Conservation (phyloP, 1,140 invertebrate genomes). For the Cepaea nemoralis region DNA sequence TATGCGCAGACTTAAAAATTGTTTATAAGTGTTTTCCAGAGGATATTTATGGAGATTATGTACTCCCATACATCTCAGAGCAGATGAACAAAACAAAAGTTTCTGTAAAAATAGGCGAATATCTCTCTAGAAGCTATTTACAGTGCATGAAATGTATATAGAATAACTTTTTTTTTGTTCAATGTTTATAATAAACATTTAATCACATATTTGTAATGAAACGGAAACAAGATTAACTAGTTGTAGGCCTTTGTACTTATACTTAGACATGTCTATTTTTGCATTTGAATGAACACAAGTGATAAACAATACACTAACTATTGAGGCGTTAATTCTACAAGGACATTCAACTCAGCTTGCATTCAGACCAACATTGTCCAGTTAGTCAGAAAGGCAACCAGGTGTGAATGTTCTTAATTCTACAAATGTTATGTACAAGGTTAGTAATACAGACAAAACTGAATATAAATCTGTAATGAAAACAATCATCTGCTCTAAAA, state of each 20-base stretch:
- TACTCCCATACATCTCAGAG: background rate
- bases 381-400: background rate
- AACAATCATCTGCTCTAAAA: background rate
- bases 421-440: background rate
- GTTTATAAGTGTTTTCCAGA: background rate
- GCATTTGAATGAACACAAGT: background rate
- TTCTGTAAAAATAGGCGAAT: background rate
- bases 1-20: background rate
- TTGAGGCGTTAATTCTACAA: background rate
- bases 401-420: background rate
- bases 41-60: background rate
- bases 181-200: background rate
- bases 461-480: background rate
- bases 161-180: background rate
- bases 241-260: background rate
- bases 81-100: background rate
- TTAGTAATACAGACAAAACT: background rate
- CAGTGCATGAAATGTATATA: background rate
- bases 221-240: background rate
- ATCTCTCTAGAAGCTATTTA: conserved; percentile 4
- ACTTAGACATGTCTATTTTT: background rate
- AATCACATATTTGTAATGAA: background rate
- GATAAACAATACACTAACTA: background rate
- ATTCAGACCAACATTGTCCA: background rate
- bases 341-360: background rate